These are phyloP conservation scores for Cyclina sinensis DNA, from an alignment of 1,140 invertebrate genomes.

Conservation along the genomic window DNA sequence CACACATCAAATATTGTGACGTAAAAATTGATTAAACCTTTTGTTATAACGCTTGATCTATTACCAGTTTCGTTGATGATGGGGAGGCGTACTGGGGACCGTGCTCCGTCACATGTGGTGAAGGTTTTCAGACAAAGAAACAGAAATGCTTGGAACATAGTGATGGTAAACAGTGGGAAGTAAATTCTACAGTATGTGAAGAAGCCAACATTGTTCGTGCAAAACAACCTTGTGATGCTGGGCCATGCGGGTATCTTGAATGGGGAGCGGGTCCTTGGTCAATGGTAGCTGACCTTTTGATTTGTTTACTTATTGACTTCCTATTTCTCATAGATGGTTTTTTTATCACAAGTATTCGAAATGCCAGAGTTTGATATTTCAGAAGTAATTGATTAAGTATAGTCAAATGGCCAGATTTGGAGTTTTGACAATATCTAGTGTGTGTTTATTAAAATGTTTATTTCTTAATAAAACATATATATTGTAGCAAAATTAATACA, in stretches of 20 bases:
- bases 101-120: conserved; percentile 44
- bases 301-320: no score
- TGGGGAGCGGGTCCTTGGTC: conserved; percentile 57
- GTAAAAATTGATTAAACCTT: no score
- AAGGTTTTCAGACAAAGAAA: conserved; percentile 16
- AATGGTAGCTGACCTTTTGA: conserved; percentile 33
- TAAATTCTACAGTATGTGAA: neutral
- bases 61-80: neutral
- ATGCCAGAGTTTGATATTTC: no score
- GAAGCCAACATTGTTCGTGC: neutral
- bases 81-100: neutral
- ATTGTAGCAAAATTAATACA: no score
- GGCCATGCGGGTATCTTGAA: conserved; percentile 35
- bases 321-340: no score
- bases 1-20: no score
- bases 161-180: neutral
- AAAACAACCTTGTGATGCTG: conserved; percentile 15
- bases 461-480: no score
- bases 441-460: no score
- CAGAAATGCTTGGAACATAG: neutral
- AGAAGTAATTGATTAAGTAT: no score
- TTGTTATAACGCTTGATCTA: neutral
- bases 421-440: no score
- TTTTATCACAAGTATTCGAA: no score
- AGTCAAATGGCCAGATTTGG: no score